Evolutionary conservation across 2,797 vertebrate species (phyloP).

Genomic region (Neosilurus mollespiculum): DNA sequence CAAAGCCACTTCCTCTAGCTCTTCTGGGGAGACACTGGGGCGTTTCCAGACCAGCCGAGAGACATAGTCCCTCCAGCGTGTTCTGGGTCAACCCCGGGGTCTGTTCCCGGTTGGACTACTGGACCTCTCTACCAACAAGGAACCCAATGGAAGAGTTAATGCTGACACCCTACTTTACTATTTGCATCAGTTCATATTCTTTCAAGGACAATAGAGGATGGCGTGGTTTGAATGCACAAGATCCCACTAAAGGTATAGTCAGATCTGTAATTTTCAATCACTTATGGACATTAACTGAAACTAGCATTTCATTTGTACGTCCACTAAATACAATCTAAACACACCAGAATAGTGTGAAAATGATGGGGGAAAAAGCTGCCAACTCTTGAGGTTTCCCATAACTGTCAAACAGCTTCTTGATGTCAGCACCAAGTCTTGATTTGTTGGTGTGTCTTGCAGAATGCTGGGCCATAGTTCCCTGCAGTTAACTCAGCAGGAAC

Average conservation of each 20-base stretch:
- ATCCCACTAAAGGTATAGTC: neutral
- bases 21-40: neutral
- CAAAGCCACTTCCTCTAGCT: neutral
- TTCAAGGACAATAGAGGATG: neutral
- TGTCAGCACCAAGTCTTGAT: neutral
- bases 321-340: neutral
- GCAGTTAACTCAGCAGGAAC: constrained; percentile 8
- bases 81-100: neutral
- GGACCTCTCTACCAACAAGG: neutral
- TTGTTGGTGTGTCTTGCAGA: neutral
- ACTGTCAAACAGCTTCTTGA: neutral
- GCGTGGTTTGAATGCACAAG: neutral
- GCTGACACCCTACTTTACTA: too few relatives aligned
- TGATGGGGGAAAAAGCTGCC: neutral
- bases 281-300: neutral
- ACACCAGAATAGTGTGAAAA: neutral
- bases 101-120: neutral
- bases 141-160: neutral
- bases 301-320: neutral
- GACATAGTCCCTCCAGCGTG: neutral
- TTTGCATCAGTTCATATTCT: neutral
- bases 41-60: neutral
- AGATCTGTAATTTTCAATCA: neutral
- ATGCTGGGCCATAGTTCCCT: neutral
- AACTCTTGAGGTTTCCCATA: neutral